Conservation (phyloP, 2,113 vertebrate species). For the Xenopus borealis region DNA sequence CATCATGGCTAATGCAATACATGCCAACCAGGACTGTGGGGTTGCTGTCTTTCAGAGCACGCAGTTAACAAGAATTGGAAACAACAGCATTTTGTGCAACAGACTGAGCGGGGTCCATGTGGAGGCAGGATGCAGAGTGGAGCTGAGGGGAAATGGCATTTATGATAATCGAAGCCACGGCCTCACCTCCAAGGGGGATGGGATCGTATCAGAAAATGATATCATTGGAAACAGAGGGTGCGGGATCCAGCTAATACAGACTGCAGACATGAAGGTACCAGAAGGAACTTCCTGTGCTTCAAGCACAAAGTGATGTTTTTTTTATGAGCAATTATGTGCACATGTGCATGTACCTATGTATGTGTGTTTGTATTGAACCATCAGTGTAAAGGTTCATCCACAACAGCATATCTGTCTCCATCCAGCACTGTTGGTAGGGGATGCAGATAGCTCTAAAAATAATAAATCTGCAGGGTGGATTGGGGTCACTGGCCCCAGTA, state of each 20-base stretch:
- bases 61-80: conserved; percentile 75
- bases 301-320: too few species aligned
- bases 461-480: too few species aligned
- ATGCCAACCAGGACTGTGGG: conserved; percentile 71
- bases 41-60: conserved; percentile 78
- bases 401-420: too few species aligned
- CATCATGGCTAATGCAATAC: conserved; percentile 76
- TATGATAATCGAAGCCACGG: conserved; percentile 81
- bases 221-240: conserved; percentile 77
- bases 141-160: conserved; percentile 82
- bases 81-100: conserved; percentile 83
- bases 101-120: conserved; percentile 72
- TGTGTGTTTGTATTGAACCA: too few species aligned
- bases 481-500: too few species aligned
- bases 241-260: conserved; percentile 75
- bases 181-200: conserved; percentile 71
- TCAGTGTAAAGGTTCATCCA: too few species aligned
- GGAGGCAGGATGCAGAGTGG: conserved; percentile 76
- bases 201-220: conserved; percentile 83
- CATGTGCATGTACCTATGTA: too few species aligned
- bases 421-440: too few species aligned
- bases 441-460: too few species aligned
- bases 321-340: too few species aligned
- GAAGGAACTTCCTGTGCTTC: not conserved
- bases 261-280: conserved; percentile 76